phyloP scores from a whole-genome alignment of 2,888 invertebrate species.

The Macropis europaea region DNA sequence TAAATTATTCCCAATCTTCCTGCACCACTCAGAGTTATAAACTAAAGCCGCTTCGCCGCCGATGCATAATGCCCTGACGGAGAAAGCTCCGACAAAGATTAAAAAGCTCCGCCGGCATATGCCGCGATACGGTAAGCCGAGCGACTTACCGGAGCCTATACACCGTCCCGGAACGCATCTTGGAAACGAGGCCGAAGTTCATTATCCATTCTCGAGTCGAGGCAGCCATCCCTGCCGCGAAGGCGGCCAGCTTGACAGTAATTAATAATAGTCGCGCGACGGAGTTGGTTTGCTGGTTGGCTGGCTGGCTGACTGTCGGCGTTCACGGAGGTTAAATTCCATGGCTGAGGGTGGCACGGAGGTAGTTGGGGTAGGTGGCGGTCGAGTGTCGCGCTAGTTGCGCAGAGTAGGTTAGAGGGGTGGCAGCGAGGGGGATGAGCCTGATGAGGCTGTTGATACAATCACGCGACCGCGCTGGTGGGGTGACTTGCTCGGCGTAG shows the following conservation, averaged over 20 bases:
- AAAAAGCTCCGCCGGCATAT: background rate
- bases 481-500: constrained; percentile 51
- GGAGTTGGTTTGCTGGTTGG: constrained; percentile 45
- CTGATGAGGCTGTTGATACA: constrained; percentile 78
- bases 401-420: constrained; percentile 51
- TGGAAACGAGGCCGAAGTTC: constrained; percentile 40
- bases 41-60: background rate
- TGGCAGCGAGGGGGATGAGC: constrained; percentile 67
- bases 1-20: background rate
- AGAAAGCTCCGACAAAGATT: background rate
- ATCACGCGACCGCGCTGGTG: constrained; percentile 70
- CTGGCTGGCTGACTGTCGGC: constrained; percentile 50
- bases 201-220: constrained; percentile 29
- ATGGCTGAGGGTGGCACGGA: constrained; percentile 30
- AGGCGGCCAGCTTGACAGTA: constrained; percentile 48
- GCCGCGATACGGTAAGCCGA: background rate
- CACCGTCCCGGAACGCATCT: background rate
- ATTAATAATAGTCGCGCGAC: constrained; percentile 56
- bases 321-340: constrained; percentile 57
- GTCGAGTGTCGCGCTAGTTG: constrained; percentile 58
- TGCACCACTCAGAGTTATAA: background rate
- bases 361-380: constrained; percentile 44
- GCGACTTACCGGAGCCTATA: constrained; percentile 6
- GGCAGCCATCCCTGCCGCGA: constrained; percentile 24
- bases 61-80: background rate